Evolutionary conservation across 2,888 invertebrate genomes (phyloP).

Genomic region (Cordilura impudica): DNA sequence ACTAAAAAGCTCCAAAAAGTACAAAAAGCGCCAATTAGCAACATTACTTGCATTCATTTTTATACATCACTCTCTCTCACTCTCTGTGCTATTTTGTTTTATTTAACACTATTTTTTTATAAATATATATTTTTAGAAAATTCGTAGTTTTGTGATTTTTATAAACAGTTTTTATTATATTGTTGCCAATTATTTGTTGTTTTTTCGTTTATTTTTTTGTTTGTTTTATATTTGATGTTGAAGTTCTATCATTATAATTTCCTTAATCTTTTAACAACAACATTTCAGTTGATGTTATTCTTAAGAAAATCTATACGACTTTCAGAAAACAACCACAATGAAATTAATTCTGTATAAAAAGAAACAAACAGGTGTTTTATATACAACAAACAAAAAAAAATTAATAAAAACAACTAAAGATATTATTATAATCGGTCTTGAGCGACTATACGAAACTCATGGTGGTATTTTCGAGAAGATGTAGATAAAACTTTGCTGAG

Average conservation of each 20-base stretch:
- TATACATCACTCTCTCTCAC: background rate
- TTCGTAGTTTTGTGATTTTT: too few species aligned
- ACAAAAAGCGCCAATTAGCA: too few species aligned
- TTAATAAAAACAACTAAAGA: slow-evolving; percentile 10
- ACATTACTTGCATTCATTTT: too few species aligned
- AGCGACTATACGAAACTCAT: too few species aligned
- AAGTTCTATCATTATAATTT: slow-evolving; percentile 48
- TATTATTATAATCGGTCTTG: too few species aligned
- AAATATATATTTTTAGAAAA: too few species aligned
- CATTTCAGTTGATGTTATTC: slow-evolving; percentile 14
- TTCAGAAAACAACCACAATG: slow-evolving; percentile 26
- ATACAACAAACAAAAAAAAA: slow-evolving; percentile 17
- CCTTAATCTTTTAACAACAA: slow-evolving; percentile 35
- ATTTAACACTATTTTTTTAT: too few species aligned
- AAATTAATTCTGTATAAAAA: slow-evolving; percentile 46
- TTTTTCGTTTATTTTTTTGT: slow-evolving; percentile 33
- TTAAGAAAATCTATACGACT: slow-evolving; percentile 28
- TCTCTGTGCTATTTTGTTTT: background rate
- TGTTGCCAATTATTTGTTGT: too few species aligned
- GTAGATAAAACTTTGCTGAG: too few species aligned
- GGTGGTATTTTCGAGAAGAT: too few species aligned
- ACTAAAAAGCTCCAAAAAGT: too few species aligned
- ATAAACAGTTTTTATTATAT: too few species aligned
- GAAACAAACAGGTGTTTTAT: slow-evolving; percentile 51
- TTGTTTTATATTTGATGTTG: slow-evolving; percentile 45